Evolutionary conservation across 2,888 invertebrate genomes (phyloP).

Genomic region (Phortica okadai): DNA sequence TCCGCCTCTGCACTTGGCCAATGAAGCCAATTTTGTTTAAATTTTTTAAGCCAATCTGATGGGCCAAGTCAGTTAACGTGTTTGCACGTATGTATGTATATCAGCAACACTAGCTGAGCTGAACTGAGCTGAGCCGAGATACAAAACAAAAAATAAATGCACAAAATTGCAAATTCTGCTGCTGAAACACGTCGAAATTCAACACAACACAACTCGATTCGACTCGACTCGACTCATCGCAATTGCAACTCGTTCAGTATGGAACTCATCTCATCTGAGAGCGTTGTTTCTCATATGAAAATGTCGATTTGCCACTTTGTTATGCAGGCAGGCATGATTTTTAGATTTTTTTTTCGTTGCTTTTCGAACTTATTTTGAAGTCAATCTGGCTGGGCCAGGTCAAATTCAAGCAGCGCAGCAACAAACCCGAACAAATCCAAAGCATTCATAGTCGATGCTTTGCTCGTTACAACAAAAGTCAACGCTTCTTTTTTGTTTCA

Average conservation of each 20-base stretch:
- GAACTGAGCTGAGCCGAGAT: constrained; percentile 12
- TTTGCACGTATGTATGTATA: neutral
- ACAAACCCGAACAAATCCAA: neutral
- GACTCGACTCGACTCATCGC: neutral
- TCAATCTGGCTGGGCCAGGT: constrained; percentile 18
- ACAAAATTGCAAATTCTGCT: constrained; percentile 28
- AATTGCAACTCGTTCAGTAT: neutral
- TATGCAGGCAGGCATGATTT: constrained; percentile 19
- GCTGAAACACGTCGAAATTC: neutral
- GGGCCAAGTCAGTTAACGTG: neutral
- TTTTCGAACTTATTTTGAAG: neutral
- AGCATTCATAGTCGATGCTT: neutral
- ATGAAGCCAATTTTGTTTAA: constrained; percentile 26
- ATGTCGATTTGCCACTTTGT: constrained; percentile 30
- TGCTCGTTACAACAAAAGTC: constrained; percentile 9
- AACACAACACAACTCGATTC: constrained; percentile 1
- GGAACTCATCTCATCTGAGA: neutral
- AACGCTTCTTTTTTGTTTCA: neutral
- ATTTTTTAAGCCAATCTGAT: constrained; percentile 30
- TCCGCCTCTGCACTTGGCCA: constrained; percentile 36
- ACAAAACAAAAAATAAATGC: constrained; percentile 15
- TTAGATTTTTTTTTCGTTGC: neutral
- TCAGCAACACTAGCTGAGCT: constrained; percentile 36
- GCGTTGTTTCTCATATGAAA: constrained; percentile 18
- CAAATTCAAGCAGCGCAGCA: constrained; percentile 21